A percentile compares a stretch with the other conserved stretches of the same genome.
Evolutionary conservation across 1,140 invertebrate genomes (phyloP).

Genomic region (Glossosoma conforme): DNA sequence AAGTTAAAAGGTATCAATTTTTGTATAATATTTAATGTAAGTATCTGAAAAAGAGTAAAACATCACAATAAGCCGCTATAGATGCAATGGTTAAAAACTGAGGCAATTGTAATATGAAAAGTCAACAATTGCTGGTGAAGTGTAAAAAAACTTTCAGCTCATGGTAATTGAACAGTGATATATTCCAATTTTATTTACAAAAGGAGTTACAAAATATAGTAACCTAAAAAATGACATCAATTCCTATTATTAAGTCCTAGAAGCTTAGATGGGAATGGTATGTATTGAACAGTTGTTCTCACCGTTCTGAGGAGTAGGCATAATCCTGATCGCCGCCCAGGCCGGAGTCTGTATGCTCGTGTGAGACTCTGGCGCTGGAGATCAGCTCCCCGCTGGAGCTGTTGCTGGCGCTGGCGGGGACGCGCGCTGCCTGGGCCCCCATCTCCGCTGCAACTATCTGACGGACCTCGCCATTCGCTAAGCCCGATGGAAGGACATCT

Average conservation of each 20-base stretch:
- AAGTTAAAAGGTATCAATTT: background rate
- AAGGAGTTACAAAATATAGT: no score
- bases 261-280: no score
- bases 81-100: no score
- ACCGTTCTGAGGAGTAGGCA: slow-evolving; percentile 59
- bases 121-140: no score
- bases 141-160: no score
- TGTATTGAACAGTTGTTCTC: no score
- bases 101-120: no score
- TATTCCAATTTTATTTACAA: background rate
- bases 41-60: no score
- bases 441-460: slow-evolving; percentile 31
- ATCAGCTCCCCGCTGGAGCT: slow-evolving; percentile 49
- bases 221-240: no score
- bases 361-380: slow-evolving; percentile 52
- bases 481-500: slow-evolving; percentile 2
- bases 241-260: no score
- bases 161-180: background rate
- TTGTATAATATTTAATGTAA: no score
- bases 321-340: slow-evolving; percentile 64
- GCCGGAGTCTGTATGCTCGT: slow-evolving; percentile 64
- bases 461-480: background rate
- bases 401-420: slow-evolving; percentile 48
- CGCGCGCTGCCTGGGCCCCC: slow-evolving; percentile 37
- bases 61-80: no score